Percentiles rank a stretch among this genome's conserved stretches.
phyloP scores from a whole-genome alignment of 2,797 vertebrate species.

The Lutjanus argentimaculatus region DNA sequence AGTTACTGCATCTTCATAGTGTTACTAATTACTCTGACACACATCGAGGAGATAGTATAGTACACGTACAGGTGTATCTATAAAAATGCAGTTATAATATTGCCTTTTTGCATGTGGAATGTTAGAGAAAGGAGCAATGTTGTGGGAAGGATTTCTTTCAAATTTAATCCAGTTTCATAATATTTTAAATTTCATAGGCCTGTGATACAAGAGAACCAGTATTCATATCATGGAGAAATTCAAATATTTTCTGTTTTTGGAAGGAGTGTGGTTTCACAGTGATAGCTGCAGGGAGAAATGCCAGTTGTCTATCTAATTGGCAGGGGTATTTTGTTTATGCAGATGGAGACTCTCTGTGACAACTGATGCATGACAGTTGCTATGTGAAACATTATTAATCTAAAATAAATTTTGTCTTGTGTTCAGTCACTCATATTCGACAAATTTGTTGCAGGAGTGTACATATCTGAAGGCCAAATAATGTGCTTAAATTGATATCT shows the following conservation, averaged over 20 bases:
- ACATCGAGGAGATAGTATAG: background rate
- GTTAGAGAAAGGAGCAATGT: background rate
- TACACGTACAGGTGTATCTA: background rate
- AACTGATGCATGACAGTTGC: constrained; percentile 73
- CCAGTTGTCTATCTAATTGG: constrained; percentile 74
- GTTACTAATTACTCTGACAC: background rate
- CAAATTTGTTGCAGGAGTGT: constrained; percentile 40
- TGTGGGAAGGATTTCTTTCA: background rate
- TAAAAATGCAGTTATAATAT: background rate
- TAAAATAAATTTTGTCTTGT: constrained; percentile 62
- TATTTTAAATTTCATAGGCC: constrained; percentile 2
- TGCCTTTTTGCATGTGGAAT: background rate
- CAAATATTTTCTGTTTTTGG: constrained; percentile 42
- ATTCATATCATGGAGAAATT: constrained; percentile 1
- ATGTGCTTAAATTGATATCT: constrained; percentile 24
- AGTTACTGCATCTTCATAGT: background rate
- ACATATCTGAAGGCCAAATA: constrained; percentile 40
- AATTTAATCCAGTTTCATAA: background rate
- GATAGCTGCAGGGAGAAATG: constrained; percentile 70
- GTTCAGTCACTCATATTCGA: constrained; percentile 49
- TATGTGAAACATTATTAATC: constrained; percentile 73
- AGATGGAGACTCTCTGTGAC: constrained; percentile 71
- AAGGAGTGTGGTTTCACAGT: constrained; percentile 47
- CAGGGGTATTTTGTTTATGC: constrained; percentile 72
- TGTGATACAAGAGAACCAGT: constrained; percentile 15